phyloP scores from a whole-genome alignment of 2,797 vertebrate genomes.

The Galago senegalensis region DNA sequence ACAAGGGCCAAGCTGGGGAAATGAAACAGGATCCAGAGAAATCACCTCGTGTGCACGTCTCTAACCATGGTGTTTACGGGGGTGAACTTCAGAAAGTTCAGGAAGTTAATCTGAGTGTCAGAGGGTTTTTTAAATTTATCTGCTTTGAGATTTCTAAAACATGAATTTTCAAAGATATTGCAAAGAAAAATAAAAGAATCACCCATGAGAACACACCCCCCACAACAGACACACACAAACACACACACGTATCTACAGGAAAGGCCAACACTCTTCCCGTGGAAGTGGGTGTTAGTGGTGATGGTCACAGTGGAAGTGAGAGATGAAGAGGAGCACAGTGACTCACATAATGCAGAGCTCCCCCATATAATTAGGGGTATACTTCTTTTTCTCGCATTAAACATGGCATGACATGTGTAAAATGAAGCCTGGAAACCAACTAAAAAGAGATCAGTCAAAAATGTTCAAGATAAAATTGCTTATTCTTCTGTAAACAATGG shows the following conservation, averaged over 20 bases:
- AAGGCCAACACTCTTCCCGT: not conserved
- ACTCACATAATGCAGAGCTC: not conserved
- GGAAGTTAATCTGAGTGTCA: not conserved
- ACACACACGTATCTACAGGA: not conserved
- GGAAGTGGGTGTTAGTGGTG: not conserved
- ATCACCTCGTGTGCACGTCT: not conserved
- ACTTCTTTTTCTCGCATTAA: not conserved
- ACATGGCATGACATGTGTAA: not conserved
- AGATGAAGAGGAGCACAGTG: not conserved
- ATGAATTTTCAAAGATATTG: not conserved
- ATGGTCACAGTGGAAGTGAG: not conserved
- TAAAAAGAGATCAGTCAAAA: not conserved
- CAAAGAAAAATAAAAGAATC: not conserved
- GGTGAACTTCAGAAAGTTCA: not conserved
- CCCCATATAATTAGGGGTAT: not conserved
- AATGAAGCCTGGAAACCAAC: not conserved
- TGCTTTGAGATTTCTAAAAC: not conserved
- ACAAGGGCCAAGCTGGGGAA: not conserved
- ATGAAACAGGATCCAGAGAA: not conserved
- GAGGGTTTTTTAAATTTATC: not conserved
- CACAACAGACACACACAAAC: not conserved
- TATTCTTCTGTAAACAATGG: constrained; percentile 2
- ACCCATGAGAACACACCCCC: not conserved
- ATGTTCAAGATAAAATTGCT: not conserved
- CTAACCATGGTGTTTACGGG: not conserved